Evolutionary conservation across 2,888 invertebrate genomes (phyloP), one percentile per base, ranked within the genome.

Genomic region (Antheraea yamamai): DNA sequence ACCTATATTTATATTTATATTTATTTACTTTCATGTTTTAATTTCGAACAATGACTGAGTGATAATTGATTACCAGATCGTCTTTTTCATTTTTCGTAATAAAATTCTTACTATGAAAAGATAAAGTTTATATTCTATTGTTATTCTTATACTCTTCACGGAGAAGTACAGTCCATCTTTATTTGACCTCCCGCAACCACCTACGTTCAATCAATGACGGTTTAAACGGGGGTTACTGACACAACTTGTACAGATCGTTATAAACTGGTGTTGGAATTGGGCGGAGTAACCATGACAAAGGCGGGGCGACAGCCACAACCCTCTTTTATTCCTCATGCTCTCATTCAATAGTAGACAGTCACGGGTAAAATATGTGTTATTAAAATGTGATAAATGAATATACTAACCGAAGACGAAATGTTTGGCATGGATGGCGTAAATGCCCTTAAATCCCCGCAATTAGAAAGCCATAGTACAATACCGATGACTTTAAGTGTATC

Each of bases 401-500:
- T 30, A 73, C 61, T 55, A 75, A 55, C n/a, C 52, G 14, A 52
- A 26, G 7, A 61, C 23, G 16, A 30, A 76, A 83, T 85, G 84
- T 85, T 84, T 74, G 84, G 84, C 66, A 90, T 93, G 91, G 91
- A 92, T 72, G 82, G 83, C 58, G 77, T 81, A 74, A 87, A 86
- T 74, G 84, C 83, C 47, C 77, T 84, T 26, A 81, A 84, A 39
- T 88, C 87, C 55, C 77, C 84, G 0, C 81, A 85, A 3, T 75
- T 86, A 78, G 89, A 88, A 20, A 81, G 77, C 64, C 76, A 79
- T 3, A 85, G 81, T 71, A 83, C 82, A 4, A 83, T 82, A 30
- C 83, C 88, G 4, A 77, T 84, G 73, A 78, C 84, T 6, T 80
- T 83, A 76, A 88, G 82, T 70, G 85, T 87, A 39, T 92, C 91